Evolutionary conservation across 2,888 invertebrate genomes (phyloP), one percentile per base, ranked within the genome.

Genomic region (Cataglyphis cursor): DNA sequence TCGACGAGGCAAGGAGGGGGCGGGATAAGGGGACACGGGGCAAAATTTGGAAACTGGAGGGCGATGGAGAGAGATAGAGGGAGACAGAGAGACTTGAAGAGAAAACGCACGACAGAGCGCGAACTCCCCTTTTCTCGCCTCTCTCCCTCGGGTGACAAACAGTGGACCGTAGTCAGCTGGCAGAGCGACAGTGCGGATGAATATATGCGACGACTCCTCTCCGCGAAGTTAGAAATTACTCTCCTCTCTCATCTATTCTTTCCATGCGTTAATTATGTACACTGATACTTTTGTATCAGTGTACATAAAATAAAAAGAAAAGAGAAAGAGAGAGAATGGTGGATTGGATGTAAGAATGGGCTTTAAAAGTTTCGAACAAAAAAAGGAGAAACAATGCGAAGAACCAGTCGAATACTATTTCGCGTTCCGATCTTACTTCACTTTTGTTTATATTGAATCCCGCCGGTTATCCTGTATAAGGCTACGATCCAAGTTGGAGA

Each of bases 261-360:
- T 88, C 85, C 74, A 83, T 82, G 84, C 86, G 87, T 88, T 90
- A 89, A 91, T 90, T 90, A 90, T 83, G 83, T 78, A 18, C 59
- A 44, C 78, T 78, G 88, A 88, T 87, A 90, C 88, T 91, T 87
- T 88, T 61, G 82, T n/a, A n/a, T n/a, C n/a, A n/a, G n/a, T n/a
- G n/a, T n/a, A n/a, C n/a, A n/a, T n/a, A n/a, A n/a, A n/a, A n/a
- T n/a, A n/a, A n/a, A n/a, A n/a, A n/a, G n/a, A n/a, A n/a, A n/a
- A n/a, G 82, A 41, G 0, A 12, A 3, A 48, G n/a, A 15, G 15
- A 44, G 44, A 44, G 18, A 41, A 0, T 12, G 12, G 44, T 18
- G 15, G 51, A 18, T 31, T 44, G 59, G 76, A 38, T 41, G 70
- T 31, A 38, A n/a, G 57, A 41, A 31, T 41, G 57, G 51, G 57